phyloP scores from a whole-genome alignment of 1,140 invertebrate species.

The Cydia fagiglandana region DNA sequence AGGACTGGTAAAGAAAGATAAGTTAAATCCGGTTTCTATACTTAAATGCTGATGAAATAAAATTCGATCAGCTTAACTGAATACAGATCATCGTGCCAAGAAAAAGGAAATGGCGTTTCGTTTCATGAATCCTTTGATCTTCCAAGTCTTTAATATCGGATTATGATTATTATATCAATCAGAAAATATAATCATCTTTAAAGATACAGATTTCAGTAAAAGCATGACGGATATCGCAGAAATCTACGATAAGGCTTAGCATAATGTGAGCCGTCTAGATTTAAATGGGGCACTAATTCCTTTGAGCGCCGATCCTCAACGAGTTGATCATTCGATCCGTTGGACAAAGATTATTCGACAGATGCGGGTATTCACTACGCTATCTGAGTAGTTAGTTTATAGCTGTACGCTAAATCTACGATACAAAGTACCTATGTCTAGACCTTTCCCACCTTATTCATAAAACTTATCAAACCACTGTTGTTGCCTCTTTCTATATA shows the following conservation, averaged over 20 bases:
- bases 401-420: background rate
- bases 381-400: background rate
- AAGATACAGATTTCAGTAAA: background rate
- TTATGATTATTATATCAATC: conserved; percentile 11
- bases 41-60: background rate
- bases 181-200: background rate
- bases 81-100: background rate
- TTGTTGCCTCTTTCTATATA: too few relatives aligned
- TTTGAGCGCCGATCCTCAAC: background rate
- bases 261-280: conserved; percentile 9
- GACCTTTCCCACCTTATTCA: too few relatives aligned
- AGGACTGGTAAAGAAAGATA: background rate
- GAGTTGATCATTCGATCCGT: conserved; percentile 1
- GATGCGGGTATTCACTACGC: background rate
- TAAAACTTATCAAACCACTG: too few relatives aligned
- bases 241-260: background rate
- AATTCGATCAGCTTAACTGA: background rate
- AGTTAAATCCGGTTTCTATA: background rate
- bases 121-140: conserved; percentile 10
- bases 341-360: background rate
- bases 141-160: conserved; percentile 18
- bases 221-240: background rate
- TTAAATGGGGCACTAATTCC: conserved; percentile 1
- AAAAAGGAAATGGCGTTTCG: conserved; percentile 12
- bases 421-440: background rate